phyloP scores from a whole-genome alignment of 2,113 vertebrate genomes.

The Tachuris rubrigastra region DNA sequence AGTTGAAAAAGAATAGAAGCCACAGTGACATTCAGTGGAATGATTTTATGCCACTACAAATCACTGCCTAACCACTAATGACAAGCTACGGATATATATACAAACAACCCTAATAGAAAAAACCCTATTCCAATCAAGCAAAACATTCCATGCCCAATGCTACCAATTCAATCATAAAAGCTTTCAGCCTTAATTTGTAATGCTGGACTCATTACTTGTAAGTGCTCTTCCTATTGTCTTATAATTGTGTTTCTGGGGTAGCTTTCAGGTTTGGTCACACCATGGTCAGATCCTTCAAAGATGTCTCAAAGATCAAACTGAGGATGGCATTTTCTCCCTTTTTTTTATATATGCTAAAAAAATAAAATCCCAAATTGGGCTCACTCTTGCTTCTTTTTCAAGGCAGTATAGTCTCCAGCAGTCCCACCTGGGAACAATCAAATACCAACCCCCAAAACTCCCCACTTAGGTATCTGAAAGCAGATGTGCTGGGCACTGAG shows the following conservation, averaged over 20 bases:
- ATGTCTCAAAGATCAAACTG: neutral
- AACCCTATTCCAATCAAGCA: neutral
- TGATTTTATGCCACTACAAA: neutral
- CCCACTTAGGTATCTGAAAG: neutral
- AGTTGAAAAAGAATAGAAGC: neutral
- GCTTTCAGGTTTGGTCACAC: neutral
- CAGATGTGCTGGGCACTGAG: neutral
- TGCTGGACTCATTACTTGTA: neutral
- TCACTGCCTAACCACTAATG: neutral
- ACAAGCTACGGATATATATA: neutral
- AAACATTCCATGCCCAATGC: neutral
- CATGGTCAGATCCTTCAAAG: neutral
- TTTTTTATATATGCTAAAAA: neutral
- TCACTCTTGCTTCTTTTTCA: neutral
- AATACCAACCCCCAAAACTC: neutral
- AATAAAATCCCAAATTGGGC: fast-evolving
- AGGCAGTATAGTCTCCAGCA: neutral
- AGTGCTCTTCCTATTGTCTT: neutral
- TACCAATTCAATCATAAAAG: neutral
- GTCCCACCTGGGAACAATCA: neutral
- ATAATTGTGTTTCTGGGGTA: neutral
- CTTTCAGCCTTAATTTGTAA: constrained; percentile 2
- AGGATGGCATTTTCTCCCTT: neutral
- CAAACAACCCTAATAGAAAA: neutral
- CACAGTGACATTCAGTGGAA: neutral